phyloP scores from a whole-genome alignment of 2,797 vertebrate genomes.

The Parauchenoglanis punctatus region DNA sequence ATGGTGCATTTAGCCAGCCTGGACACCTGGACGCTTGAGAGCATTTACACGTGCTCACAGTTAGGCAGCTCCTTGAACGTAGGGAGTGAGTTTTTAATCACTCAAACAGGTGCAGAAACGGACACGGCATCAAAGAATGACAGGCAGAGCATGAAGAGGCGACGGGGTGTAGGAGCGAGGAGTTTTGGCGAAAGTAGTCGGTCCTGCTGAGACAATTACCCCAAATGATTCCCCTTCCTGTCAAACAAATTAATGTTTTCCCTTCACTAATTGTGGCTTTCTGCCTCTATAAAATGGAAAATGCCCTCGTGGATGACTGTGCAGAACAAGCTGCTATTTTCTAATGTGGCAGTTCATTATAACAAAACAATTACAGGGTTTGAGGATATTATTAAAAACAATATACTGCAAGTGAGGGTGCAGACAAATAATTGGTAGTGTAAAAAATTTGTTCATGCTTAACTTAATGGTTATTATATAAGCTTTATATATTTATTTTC shows the following conservation, averaged over 20 bases:
- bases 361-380: constrained; percentile 26
- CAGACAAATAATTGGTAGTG: not conserved
- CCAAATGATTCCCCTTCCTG: constrained; percentile 38
- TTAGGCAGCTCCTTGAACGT: not conserved
- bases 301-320: not conserved
- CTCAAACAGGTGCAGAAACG: constrained; percentile 48
- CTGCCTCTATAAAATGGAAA: constrained; percentile 26
- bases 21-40: not conserved
- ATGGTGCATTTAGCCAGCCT: not conserved
- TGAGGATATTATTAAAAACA: constrained; percentile 3
- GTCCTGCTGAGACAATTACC: constrained; percentile 51
- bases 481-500: not conserved
- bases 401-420: constrained; percentile 1
- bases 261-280: constrained; percentile 45
- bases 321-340: constrained; percentile 28
- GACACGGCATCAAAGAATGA: constrained; percentile 21
- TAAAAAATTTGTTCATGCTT: not conserved
- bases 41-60: constrained; percentile 15
- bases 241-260: constrained; percentile 51
- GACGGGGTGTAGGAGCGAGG: constrained; percentile 3
- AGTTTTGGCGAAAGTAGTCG: constrained; percentile 18
- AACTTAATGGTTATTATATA: not conserved
- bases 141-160: constrained; percentile 11
- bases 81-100: constrained; percentile 42
- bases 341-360: constrained; percentile 34